phyloP scores from a whole-genome alignment of 1,140 invertebrate species.

The Eubasilissa regina region DNA sequence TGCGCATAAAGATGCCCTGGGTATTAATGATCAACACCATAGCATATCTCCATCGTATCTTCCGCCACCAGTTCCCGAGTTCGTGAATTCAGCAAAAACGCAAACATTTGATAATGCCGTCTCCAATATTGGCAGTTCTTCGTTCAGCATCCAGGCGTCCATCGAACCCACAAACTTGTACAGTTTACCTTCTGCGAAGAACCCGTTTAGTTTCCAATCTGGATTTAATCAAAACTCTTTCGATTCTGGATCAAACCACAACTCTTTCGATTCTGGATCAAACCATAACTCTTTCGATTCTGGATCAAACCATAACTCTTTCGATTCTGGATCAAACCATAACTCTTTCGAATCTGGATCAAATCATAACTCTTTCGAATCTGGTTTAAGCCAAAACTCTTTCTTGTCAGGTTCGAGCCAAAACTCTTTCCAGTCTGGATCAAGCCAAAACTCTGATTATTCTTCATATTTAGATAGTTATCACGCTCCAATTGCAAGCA shows the following conservation, averaged over 20 bases:
- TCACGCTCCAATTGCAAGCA: conserved; percentile 67
- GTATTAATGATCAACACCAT: conserved; percentile 64
- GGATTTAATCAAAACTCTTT: background rate
- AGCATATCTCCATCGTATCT: conserved; percentile 74
- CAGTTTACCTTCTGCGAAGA: conserved; percentile 68
- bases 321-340: too few relatives aligned
- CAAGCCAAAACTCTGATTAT: background rate
- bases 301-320: too few relatives aligned
- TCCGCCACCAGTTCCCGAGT: conserved; percentile 74
- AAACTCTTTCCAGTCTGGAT: background rate
- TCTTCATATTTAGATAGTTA: conserved; percentile 63
- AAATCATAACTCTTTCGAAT: too few relatives aligned
- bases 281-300: too few relatives aligned
- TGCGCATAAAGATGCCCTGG: conserved; percentile 71
- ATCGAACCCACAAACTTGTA: conserved; percentile 70
- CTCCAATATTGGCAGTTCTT: conserved; percentile 62
- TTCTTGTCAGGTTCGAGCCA: too few relatives aligned
- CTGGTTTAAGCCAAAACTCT: too few relatives aligned
- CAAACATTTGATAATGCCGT: conserved; percentile 62
- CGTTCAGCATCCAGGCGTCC: conserved; percentile 63
- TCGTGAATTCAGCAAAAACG: conserved; percentile 30
- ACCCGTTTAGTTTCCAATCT: conserved; percentile 64
- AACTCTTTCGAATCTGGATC: too few relatives aligned
- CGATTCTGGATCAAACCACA: too few relatives aligned
- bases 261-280: too few relatives aligned